Base-by-base conservation (phyloP, 1,140 invertebrate species). In the Dinoponera quadriceps region DNA sequence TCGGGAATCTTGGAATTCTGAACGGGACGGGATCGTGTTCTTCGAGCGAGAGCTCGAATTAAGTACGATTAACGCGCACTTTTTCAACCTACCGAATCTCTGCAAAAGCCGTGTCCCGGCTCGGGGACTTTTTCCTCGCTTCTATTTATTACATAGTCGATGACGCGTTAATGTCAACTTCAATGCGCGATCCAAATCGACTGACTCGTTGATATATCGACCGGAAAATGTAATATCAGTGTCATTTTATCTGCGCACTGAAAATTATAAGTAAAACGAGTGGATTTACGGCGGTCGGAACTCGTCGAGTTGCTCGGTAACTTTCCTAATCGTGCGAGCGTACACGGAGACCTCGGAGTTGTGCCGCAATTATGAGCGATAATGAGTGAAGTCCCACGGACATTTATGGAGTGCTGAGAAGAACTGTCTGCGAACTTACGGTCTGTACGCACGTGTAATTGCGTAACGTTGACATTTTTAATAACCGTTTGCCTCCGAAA, bases 391-490 rank as follows among this genome's bases (percentile, higher is more conserved):
- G 51, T 69, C 25, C 29, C 18, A 22, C 29, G 7, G 14, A 80
- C 22, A 18, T 78, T 78, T 57, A 44, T 29, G 38, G 22, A 78
- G 3, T 27, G 33, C 25, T 80, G 27, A 69, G 54, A 63, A 14
- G 51, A 75, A 5, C 69, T 48, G 51, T 44, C 13, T 7, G 3
- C 11, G 44, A 51, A 80, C 69, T 71, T 71, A 71, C 20, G 18
- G 14, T 0, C 22, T 25, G 9, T 7, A 3, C 2, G 33, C 33
- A 16, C 22, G 4, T 7, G n/a, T 13, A 14, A 38, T 78, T 69
- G 11, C 14, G 51, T 38, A 78, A 78, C 51, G 25, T n/a, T 69
- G 44, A 16, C 57, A 57, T 57, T 55, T 44, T 44, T 22, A 80
- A 80, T 44, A 78, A 14, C 11, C 11, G 20, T 51, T 44, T 44